These are phyloP conservation scores for Andrena flavipes DNA, from an alignment of 2,888 invertebrate genomes.

Conservation along the genomic window DNA sequence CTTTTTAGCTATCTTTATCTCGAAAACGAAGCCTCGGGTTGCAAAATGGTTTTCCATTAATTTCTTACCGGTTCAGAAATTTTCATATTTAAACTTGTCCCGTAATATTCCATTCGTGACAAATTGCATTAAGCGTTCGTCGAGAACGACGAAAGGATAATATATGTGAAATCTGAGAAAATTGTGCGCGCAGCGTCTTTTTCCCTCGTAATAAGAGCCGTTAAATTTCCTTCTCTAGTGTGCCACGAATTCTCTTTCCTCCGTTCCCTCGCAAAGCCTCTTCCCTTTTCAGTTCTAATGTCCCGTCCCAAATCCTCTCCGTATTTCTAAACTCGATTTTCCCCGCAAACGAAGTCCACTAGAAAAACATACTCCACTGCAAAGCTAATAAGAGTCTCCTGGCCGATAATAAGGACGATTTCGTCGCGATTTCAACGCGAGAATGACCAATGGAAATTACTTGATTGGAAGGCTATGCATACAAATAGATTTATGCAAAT, in stretches of 20 bases:
- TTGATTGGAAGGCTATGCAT: conserved; percentile 28
- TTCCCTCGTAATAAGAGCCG: neutral
- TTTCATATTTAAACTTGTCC: conserved; percentile 9
- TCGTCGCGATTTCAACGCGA: neutral
- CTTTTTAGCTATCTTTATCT: too few species aligned
- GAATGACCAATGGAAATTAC: conserved; percentile 1
- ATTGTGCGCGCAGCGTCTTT: neutral
- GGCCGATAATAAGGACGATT: conserved; percentile 8
- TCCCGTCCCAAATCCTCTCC: too few species aligned
- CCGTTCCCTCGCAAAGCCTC: neutral
- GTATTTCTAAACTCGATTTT: too few species aligned
- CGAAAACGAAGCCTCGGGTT: too few species aligned
- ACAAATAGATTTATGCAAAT: conserved; percentile 29
- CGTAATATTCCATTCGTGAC: neutral
- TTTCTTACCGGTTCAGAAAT: conserved; percentile 10
- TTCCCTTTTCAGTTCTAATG: neutral
- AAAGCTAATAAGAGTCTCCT: neutral
- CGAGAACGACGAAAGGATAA: neutral
- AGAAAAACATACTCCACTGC: too few species aligned
- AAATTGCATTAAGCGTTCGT: conserved; percentile 24
- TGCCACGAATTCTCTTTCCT: neutral
- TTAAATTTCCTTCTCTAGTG: neutral
- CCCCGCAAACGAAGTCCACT: too few species aligned
- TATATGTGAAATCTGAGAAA: neutral
- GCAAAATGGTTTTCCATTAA: too few species aligned